Evolutionary conservation across 1,140 invertebrate species (phyloP).

Genomic region (Drosophila kohkoa): DNA sequence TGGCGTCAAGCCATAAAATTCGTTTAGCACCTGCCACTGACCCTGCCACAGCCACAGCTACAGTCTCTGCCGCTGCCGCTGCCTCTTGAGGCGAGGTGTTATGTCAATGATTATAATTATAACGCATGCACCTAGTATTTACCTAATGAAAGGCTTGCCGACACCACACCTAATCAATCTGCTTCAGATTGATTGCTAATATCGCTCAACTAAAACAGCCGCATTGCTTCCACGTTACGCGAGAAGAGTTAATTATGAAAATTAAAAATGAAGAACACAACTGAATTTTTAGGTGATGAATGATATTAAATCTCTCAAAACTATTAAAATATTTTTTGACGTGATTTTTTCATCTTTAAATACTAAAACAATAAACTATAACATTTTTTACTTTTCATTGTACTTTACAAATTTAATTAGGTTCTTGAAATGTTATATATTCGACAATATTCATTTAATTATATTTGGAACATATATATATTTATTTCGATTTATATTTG

Average conservation of each 20-base stretch:
- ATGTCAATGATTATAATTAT: slow-evolving; percentile 77
- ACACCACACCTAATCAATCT: slow-evolving; percentile 47
- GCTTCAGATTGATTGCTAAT: slow-evolving; percentile 46
- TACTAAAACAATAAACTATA: too few relatives aligned
- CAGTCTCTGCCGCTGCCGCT: background rate
- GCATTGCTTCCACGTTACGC: slow-evolving; percentile 23
- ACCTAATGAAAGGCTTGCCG: slow-evolving; percentile 65
- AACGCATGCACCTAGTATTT: slow-evolving; percentile 45
- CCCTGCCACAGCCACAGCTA: background rate
- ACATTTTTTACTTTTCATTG: too few relatives aligned
- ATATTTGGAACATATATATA: too few relatives aligned
- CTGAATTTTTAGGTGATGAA: too few relatives aligned
- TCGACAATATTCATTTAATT: too few relatives aligned
- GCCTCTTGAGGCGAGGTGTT: slow-evolving; percentile 49
- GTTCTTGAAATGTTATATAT: too few relatives aligned
- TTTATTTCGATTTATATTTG: too few relatives aligned
- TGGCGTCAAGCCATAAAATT: slow-evolving; percentile 81
- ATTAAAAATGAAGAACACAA: too few relatives aligned
- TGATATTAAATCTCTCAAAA: too few relatives aligned
- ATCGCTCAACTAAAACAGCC: background rate
- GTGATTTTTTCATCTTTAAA: too few relatives aligned
- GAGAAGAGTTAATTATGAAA: background rate
- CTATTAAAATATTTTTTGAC: too few relatives aligned
- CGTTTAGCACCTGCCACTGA: slow-evolving; percentile 66
- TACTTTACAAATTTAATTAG: too few relatives aligned